A percentile compares a stretch with the other conserved stretches of the same genome.
Evolutionary conservation across 2,113 vertebrate species (phyloP).

Genomic region (Numenius arquata): DNA sequence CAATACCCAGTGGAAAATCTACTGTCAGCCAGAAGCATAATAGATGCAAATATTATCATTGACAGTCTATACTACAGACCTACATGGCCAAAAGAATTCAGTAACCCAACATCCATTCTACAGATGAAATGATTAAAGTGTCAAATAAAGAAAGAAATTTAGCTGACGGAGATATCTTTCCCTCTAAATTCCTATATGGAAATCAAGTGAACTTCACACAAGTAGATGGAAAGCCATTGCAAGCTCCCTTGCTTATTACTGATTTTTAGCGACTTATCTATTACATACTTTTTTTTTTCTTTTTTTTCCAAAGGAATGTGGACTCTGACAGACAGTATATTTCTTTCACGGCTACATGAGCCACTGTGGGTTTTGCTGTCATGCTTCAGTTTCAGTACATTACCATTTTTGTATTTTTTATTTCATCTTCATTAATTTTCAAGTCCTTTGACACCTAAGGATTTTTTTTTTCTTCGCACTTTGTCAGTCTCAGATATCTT

Average conservation of each 20-base stretch:
- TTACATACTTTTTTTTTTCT: neutral
- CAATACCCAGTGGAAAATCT: neutral
- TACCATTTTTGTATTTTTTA: neutral
- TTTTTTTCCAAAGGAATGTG: neutral
- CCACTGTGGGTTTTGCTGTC: neutral
- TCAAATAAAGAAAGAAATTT: neutral
- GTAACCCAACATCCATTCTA: neutral
- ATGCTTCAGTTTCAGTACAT: neutral
- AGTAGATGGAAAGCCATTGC: neutral
- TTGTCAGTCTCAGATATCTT: neutral
- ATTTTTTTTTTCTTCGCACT: neutral
- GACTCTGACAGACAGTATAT: neutral
- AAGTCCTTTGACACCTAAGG: neutral
- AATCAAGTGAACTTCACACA: neutral
- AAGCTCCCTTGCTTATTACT: neutral
- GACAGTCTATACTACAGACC: neutral
- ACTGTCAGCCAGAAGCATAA: neutral
- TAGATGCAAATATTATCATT: neutral
- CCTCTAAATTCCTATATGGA: neutral
- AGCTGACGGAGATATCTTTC: neutral
- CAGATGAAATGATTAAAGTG: neutral
- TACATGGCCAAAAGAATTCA: neutral
- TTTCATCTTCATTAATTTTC: neutral
- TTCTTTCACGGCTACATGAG: neutral
- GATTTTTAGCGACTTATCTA: neutral